A percentile compares a stretch with the other conserved stretches of the same genome.
phyloP scores from a whole-genome alignment of 2,797 vertebrate species.

The Meda fulgida region DNA sequence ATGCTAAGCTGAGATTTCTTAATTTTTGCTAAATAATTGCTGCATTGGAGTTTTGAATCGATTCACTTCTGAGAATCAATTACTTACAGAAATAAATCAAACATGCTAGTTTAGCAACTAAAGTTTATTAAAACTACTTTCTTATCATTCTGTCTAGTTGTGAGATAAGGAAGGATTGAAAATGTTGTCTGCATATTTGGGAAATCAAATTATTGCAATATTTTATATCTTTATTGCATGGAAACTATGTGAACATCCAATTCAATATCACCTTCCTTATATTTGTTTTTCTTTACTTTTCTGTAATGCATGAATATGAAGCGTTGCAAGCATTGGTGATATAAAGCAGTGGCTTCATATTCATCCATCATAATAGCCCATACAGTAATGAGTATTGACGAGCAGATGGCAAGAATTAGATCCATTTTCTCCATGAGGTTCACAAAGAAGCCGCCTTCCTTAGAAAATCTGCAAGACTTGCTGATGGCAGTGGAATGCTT shows the following conservation, averaged over 20 bases:
- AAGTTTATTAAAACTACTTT: no score
- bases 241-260: neutral
- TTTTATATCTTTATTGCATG: neutral
- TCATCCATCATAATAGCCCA: neutral
- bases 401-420: constrained; percentile 30
- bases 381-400: constrained; percentile 17
- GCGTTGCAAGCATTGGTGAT: neutral
- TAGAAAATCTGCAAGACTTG: constrained; percentile 31
- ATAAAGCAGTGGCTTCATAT: neutral
- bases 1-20: neutral
- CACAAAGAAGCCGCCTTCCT: constrained; percentile 4
- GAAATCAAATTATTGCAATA: neutral
- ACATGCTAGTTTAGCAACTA: no score
- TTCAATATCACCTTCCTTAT: no score
- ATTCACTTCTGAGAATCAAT: neutral
- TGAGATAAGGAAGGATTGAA: neutral
- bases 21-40: neutral
- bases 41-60: neutral
- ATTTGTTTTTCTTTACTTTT: neutral
- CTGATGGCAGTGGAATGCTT: constrained; percentile 7
- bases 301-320: neutral
- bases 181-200: neutral
- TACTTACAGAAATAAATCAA: neutral
- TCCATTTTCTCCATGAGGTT: neutral
- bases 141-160: neutral